Conservation (phyloP, 2,113 vertebrate genomes). For the Odontesthes bonariensis region DNA sequence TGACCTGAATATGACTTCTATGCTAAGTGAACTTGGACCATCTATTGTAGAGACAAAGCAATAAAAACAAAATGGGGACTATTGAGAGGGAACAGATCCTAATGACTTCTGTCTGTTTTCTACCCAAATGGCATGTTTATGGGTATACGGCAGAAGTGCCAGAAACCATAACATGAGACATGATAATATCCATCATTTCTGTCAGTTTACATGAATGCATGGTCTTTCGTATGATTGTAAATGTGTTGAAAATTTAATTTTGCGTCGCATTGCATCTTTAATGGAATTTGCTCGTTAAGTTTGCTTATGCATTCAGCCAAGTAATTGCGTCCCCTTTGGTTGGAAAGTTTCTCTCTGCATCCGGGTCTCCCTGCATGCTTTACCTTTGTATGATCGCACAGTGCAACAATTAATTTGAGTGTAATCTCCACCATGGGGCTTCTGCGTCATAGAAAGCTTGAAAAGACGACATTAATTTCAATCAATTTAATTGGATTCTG, state of each 20-base stretch:
- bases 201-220: constrained; percentile 1
- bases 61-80: not conserved
- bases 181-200: not conserved
- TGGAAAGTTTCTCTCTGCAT: constrained; percentile 32
- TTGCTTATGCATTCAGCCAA: constrained; percentile 56
- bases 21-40: not conserved
- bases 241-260: constrained; percentile 44
- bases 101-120: not conserved
- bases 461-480: constrained; percentile 25
- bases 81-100: not conserved
- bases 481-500: constrained; percentile 33
- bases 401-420: constrained; percentile 30
- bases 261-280: constrained; percentile 29
- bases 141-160: not conserved
- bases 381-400: constrained; percentile 25
- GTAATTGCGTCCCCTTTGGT: constrained; percentile 57
- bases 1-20: not conserved
- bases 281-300: constrained; percentile 45
- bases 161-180: not conserved
- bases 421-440: constrained; percentile 16
- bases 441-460: constrained; percentile 24
- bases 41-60: not conserved
- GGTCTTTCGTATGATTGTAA: not conserved
- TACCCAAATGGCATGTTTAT: not conserved
- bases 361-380: not conserved